Evolutionary conservation across 2,113 vertebrate genomes (phyloP).

Genomic region (Noctilio leporinus): DNA sequence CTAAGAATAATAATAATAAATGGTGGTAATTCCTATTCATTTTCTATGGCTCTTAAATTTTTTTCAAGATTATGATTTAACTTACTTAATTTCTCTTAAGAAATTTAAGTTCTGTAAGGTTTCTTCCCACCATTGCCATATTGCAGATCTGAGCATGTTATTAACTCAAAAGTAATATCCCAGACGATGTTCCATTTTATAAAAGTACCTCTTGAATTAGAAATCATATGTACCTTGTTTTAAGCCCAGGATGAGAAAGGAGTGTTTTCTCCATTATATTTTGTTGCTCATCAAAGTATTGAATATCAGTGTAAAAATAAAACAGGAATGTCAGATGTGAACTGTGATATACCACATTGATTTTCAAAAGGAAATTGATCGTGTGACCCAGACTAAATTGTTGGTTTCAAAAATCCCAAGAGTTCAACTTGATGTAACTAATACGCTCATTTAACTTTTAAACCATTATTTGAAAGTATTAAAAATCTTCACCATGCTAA

Average conservation of each 20-base stretch:
- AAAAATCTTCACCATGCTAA: constrained; percentile 10
- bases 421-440: constrained; percentile 44
- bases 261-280: constrained; percentile 42
- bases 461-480: constrained; percentile 5
- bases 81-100: constrained; percentile 21
- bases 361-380: constrained; percentile 61
- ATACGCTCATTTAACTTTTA: constrained; percentile 28
- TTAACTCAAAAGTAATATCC: constrained; percentile 33
- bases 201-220: constrained; percentile 29
- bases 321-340: constrained; percentile 59
- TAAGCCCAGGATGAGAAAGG: constrained; percentile 30
- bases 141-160: background rate
- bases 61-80: constrained; percentile 31
- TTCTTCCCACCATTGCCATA: constrained; percentile 1
- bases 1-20: background rate
- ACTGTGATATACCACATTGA: constrained; percentile 53
- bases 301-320: constrained; percentile 56
- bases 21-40: background rate
- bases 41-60: background rate
- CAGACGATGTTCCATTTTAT: constrained; percentile 32
- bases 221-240: constrained; percentile 41
- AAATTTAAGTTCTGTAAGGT: constrained; percentile 3
- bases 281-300: constrained; percentile 63
- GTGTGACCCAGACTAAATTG: constrained; percentile 35
- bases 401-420: constrained; percentile 55